Base-by-base conservation (phyloP, 2,888 invertebrate species). In the Lasioglossum marginatum region DNA sequence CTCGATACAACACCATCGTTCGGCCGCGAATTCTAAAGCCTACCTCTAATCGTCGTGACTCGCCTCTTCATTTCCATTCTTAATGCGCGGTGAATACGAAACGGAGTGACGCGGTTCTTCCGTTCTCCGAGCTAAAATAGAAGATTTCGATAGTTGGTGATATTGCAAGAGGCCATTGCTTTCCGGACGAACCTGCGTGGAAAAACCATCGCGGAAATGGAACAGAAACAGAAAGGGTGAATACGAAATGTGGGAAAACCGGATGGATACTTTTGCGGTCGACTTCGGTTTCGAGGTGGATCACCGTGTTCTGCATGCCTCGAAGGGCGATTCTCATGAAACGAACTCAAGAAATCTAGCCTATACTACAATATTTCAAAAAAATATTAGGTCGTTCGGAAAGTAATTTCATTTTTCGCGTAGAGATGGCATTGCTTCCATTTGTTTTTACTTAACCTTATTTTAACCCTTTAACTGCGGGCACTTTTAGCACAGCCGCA, bases 1-100 rank as follows among this genome's bases (percentile, higher is more conserved):
- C 78, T 80, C 78, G 71, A 63, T 77, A 79, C 83, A 87, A 83
- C 90, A 81, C 87, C 90, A 79, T 89, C 88, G 87, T 78, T 77
- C 74, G 77, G 40, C 71, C 77, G 82, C 75, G 79, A 73, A 81
- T 88, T 83, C 52, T 85, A 88, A 90, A 86, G 63, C n/a, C 19
- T 73, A 27, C 71, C 73, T n/a, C 45, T 75, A 86, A 78, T 79
- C 60, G 83, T 77, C 78, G 81, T n/a, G 16, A 45, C 27, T 70
- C 71, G 66, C 40, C 43, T 73, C 34, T 63, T 45, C 57, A 31
- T n/a, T 43, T 45, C 23, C 48, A 71, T 73, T 19, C 10, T 37
- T 48, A 71, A 78, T 52, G 71, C 71, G 27, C 19, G 74, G 48
- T 52, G 71, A 78, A 85, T 75, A 37, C 74, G 60, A 78, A 83